phyloP scores from a whole-genome alignment of 2,888 invertebrate species.

The Omphaloscelis lunosa region DNA sequence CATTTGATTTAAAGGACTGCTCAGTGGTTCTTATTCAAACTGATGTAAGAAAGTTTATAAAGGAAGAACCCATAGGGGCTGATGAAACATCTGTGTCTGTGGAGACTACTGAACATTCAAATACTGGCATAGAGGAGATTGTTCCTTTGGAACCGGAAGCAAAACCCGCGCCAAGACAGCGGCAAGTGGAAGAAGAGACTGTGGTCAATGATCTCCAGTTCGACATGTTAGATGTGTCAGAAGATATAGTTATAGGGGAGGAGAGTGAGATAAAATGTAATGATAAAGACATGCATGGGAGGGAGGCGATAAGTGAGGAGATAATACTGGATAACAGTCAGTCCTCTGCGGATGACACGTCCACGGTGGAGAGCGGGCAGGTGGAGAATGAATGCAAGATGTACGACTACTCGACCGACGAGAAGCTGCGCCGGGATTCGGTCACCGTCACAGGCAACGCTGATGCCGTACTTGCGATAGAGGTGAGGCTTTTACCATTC shows the following conservation, averaged over 20 bases:
- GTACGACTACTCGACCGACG: conserved; percentile 86
- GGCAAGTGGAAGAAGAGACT: conserved; percentile 61
- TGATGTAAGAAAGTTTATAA: conserved; percentile 75
- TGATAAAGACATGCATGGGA: conserved; percentile 74
- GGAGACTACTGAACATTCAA: conserved; percentile 11
- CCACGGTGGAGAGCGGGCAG: conserved; percentile 59
- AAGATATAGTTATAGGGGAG: conserved; percentile 86
- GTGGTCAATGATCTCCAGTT: conserved; percentile 81
- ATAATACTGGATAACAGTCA: conserved; percentile 86
- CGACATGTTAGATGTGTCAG: conserved; percentile 88
- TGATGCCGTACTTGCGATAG: conserved; percentile 87
- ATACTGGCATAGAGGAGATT: background rate
- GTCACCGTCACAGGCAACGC: conserved; percentile 82
- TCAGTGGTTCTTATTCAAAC: conserved; percentile 77
- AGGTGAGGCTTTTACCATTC: conserved; percentile 74
- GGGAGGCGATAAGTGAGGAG: conserved; percentile 77
- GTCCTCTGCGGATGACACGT: conserved; percentile 75
- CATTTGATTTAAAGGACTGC: conserved; percentile 78
- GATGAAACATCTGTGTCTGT: conserved; percentile 28
- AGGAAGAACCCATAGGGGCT: conserved; percentile 15
- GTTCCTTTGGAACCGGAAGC: background rate
- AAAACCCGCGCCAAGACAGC: conserved; percentile 21
- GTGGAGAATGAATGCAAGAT: conserved; percentile 80
- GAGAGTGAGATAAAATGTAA: conserved; percentile 78
- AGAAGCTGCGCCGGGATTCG: conserved; percentile 81